A percentile compares a stretch with the other conserved stretches of the same genome.
Conservation (phyloP, 2,888 invertebrate species). For the Hesperia comma region DNA sequence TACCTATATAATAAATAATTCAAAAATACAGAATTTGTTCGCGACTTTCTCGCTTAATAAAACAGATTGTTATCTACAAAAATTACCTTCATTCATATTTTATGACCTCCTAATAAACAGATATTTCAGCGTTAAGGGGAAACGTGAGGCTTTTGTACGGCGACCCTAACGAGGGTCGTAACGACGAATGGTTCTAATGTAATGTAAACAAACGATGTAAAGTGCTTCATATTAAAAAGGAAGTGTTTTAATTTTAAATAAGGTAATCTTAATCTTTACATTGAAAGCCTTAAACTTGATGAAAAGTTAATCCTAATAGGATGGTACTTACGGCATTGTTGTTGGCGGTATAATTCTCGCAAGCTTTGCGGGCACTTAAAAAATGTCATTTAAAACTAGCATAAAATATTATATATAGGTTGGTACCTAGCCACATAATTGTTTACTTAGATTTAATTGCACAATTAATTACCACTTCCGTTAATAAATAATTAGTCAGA, state of each 20-base stretch:
- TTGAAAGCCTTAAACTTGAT: neutral
- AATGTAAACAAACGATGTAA: slow-evolving; percentile 54
- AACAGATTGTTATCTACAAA: slow-evolving; percentile 10
- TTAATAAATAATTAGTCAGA: no score
- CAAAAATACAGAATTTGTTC: neutral
- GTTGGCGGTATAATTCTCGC: no score
- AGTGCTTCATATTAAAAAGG: slow-evolving; percentile 43
- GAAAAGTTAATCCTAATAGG: neutral
- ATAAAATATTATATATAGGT: no score
- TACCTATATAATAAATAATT: neutral
- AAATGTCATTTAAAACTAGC: no score
- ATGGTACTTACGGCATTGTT: no score
- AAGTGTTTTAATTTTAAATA: slow-evolving; percentile 6
- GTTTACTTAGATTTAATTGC: no score
- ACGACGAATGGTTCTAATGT: slow-evolving; percentile 56
- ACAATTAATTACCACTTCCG: no score
- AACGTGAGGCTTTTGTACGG: slow-evolving; percentile 19
- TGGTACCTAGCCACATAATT: no score
- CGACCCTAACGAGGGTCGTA: slow-evolving; percentile 47
- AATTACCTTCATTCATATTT: slow-evolving; percentile 14
- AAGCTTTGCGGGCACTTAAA: no score
- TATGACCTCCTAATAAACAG: slow-evolving; percentile 14
- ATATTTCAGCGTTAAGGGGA: slow-evolving; percentile 14
- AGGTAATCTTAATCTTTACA: neutral
- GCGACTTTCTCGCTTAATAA: slow-evolving; percentile 7